Base-by-base conservation (phyloP, 2,113 vertebrate species). In the Lichenostomus cassidix region DNA sequence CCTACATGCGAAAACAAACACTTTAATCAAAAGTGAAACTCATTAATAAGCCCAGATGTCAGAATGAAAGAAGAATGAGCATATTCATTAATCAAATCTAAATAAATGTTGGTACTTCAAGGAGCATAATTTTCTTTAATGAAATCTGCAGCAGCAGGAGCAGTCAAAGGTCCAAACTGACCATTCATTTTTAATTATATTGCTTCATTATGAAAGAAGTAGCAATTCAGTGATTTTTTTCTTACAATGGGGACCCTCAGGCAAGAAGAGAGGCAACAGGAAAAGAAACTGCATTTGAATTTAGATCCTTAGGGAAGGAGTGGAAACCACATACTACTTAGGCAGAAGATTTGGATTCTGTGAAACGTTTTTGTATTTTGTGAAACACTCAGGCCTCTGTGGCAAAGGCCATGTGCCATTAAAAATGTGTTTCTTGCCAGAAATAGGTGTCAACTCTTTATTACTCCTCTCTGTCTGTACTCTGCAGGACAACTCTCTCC, bases 21-120 rank as follows among this genome's bases (percentile, higher is more conserved):
- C 82, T 95, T 96, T 31, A 92, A 86, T 88, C n/a, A 77, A 80
- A 93, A 86, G 53, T 12, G 5, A 94, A 76, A 79, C 42, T 47
- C 50, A 67, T 62, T 95, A 88, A 90, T 83, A 71, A 87, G 28
- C n/a, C 58, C 58, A 85, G 92, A 91, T 58, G 50, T 29, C 33
- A 65, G 58, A 53, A 21, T 5, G 7, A 92, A 94, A 83, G 23
- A 91, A 91, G 93, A 87, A 80, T 25, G 0, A 94, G 7, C 42
- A 74, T 69, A 46, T 62, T 94, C 63, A 77, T 85, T 92, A 94
- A 95, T 90, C 59, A 88, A 79, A 87, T n/a, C 22, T 62, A 94
- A 91, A 70, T 44, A 94, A 85, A 83, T 47, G 19, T 25, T 87
- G 55, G 58, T 75, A 62, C 47, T 95, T 71, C 59, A 95, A 85